A percentile compares a stretch with the other conserved stretches of the same genome.
Evolutionary conservation across 2,113 vertebrate species (phyloP).

Genomic region (Stigmatopora nigra): DNA sequence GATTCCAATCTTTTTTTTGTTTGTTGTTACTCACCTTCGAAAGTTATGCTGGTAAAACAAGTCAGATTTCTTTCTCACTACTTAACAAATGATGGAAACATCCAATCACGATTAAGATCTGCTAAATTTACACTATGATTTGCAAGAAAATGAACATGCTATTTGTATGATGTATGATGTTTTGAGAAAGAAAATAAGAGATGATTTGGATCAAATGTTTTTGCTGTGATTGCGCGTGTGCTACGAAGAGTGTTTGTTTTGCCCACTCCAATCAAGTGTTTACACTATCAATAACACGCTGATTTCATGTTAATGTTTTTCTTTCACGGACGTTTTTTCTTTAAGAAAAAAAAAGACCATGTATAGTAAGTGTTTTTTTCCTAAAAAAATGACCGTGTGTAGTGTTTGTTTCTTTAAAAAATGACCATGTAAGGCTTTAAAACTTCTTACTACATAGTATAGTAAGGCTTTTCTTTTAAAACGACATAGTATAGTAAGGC

Average conservation of each 20-base stretch:
- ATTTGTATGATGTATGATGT: no score
- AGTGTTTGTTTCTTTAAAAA: no score
- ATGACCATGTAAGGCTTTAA: no score
- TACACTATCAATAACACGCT: constrained; percentile 49
- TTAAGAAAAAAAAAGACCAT: not conserved
- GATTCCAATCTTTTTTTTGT: constrained; percentile 49
- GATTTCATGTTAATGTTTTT: constrained; percentile 22
- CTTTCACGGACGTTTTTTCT: not conserved
- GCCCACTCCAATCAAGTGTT: constrained; percentile 45
- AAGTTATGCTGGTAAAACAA: constrained; percentile 59
- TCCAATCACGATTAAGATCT: no score
- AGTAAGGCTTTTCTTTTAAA: no score
- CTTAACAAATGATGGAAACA: no score
- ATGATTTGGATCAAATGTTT: not conserved
- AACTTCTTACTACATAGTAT: no score
- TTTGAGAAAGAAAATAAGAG: not conserved
- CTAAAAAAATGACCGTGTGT: no score
- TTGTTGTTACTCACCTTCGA: not conserved
- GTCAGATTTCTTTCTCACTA: constrained; percentile 16
- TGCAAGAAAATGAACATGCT: no score
- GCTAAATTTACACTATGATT: no score
- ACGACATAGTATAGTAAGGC: no score
- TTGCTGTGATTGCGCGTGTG: constrained; percentile 45
- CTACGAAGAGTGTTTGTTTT: constrained; percentile 55
- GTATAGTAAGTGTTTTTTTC: no score